Conservation (phyloP, 2,888 invertebrate species). For the Andrena haemorrhoa region DNA sequence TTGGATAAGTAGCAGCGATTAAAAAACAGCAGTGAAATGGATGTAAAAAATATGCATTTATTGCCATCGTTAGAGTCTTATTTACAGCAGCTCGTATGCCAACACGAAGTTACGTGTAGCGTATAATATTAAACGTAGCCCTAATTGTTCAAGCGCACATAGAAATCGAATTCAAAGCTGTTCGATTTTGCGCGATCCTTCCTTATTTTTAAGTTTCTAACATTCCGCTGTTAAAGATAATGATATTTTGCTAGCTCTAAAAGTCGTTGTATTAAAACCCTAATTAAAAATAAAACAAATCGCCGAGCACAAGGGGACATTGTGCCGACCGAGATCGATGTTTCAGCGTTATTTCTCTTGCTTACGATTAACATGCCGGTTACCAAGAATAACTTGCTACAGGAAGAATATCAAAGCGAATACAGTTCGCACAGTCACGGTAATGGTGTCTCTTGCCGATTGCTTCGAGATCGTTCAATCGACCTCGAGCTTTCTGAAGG, state of each 20-base stretch:
- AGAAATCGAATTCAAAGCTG: slow-evolving; percentile 4
- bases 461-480: slow-evolving; percentile 86
- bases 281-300: slow-evolving; percentile 14
- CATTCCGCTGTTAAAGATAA: neutral
- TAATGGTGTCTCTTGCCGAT: neutral
- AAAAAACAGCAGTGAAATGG: neutral
- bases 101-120: slow-evolving; percentile 5
- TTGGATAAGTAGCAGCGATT: slow-evolving; percentile 58
- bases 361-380: neutral
- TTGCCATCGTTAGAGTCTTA: slow-evolving; percentile 36
- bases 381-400: slow-evolving; percentile 3
- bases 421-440: neutral
- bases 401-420: neutral
- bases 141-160: neutral
- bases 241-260: neutral
- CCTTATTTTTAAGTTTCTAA: neutral
- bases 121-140: neutral
- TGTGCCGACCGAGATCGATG: slow-evolving; percentile 46
- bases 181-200: neutral
- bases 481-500: slow-evolving; percentile 92
- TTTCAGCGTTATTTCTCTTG: neutral
- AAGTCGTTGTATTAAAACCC: neutral
- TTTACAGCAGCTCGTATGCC: slow-evolving; percentile 48
- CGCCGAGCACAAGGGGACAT: slow-evolving; percentile 2
- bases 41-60: slow-evolving; percentile 43